Evolutionary conservation across 2,888 invertebrate genomes (phyloP).

Genomic region (Herminia tarsipennalis): DNA sequence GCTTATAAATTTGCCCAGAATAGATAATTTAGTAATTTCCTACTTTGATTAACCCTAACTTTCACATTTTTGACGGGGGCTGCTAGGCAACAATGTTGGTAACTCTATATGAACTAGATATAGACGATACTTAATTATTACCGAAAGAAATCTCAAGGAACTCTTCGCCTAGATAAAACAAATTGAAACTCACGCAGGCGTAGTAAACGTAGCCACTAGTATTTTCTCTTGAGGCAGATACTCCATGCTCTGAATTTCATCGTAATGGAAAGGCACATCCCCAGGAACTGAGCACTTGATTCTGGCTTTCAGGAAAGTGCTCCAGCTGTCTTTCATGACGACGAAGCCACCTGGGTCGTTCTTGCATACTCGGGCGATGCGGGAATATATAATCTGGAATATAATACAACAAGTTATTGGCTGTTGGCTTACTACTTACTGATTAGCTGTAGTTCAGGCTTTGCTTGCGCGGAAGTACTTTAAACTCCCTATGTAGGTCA

Average conservation of each 20-base stretch:
- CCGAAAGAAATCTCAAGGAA: background rate
- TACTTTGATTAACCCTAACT: too few species aligned
- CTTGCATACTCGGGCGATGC: slow-evolving; percentile 96
- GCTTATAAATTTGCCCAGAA: too few species aligned
- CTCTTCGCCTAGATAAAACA: background rate
- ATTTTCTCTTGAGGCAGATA: slow-evolving; percentile 91
- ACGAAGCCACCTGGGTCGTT: slow-evolving; percentile 93
- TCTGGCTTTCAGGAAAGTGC: slow-evolving; percentile 95
- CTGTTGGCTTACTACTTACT: too few species aligned
- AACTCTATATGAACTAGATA: too few species aligned
- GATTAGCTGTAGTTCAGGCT: too few species aligned
- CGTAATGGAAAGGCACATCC: slow-evolving; percentile 94
- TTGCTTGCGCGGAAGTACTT: too few species aligned
- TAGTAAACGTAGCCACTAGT: slow-evolving; percentile 94
- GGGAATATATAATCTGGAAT: slow-evolving; percentile 92
- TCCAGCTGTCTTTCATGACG: slow-evolving; percentile 94
- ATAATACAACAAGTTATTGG: background rate
- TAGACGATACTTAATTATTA: background rate
- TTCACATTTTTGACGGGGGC: too few species aligned
- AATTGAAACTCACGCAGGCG: slow-evolving; percentile 87
- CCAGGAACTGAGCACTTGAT: slow-evolving; percentile 94
- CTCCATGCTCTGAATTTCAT: slow-evolving; percentile 94
- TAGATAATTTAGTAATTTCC: too few species aligned
- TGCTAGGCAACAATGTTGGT: too few species aligned
- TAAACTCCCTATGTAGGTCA: too few species aligned